These are phyloP conservation scores for Rhorus exstirpatorius DNA, from an alignment of 2,888 invertebrate species.

Conservation along the genomic window DNA sequence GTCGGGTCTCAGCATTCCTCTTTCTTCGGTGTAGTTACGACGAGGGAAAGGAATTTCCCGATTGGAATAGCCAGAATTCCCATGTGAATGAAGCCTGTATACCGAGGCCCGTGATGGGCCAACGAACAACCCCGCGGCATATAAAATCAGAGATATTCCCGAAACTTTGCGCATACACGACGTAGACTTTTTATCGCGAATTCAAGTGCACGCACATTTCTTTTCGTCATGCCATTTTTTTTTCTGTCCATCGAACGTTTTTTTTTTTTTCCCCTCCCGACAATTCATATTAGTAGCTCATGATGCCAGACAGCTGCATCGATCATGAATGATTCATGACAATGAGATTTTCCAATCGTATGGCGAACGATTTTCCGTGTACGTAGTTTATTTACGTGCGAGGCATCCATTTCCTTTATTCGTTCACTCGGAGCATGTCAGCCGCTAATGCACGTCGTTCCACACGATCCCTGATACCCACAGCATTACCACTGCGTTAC, in stretches of 20 bases:
- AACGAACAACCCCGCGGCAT: constrained; percentile 18
- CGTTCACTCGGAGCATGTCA: constrained; percentile 39
- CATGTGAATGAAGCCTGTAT: constrained; percentile 68
- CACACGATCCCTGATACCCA: constrained; percentile 19
- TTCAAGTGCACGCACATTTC: constrained; percentile 3
- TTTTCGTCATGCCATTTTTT: background rate
- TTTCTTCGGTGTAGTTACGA: constrained; percentile 77
- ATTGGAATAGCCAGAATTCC: constrained; percentile 84
- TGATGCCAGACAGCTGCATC: background rate
- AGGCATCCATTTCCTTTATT: constrained; percentile 42
- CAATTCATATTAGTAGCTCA: background rate
- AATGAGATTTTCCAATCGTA: constrained; percentile 52
- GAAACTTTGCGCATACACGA: constrained; percentile 3
- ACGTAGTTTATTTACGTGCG: constrained; percentile 62
- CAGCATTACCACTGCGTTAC: constrained; percentile 13
- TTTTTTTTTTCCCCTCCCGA: background rate
- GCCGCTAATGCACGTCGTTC: constrained; percentile 58
- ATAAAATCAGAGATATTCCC: constrained; percentile 39
- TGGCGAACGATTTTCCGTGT: constrained; percentile 62
- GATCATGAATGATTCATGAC: constrained; percentile 40
- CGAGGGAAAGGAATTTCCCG: constrained; percentile 83
- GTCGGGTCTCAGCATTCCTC: constrained; percentile 65
- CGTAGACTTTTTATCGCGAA: constrained; percentile 10
- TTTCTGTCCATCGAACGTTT: background rate
- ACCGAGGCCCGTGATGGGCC: constrained; percentile 21